A percentile compares a stretch with the other conserved stretches of the same genome.
Conservation (phyloP, 2,113 vertebrate genomes). For the Alethe castanea region DNA sequence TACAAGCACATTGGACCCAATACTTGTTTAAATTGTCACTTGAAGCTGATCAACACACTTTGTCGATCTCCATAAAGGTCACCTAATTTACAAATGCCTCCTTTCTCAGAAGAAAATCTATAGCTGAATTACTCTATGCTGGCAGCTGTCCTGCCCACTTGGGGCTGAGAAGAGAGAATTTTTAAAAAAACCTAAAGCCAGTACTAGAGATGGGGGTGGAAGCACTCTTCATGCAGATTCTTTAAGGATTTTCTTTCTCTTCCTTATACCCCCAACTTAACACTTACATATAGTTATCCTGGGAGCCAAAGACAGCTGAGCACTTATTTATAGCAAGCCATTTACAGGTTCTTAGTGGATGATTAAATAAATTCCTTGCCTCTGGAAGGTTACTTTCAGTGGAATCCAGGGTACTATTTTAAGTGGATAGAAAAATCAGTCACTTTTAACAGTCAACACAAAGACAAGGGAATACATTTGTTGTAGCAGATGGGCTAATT, state of each 20-base stretch:
- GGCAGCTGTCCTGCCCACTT: slow-evolving; percentile 47
- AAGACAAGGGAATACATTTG: slow-evolving; percentile 66
- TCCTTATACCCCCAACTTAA: background rate
- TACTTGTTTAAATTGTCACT: slow-evolving; percentile 39
- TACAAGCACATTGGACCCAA: slow-evolving; percentile 34
- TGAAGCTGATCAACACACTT: slow-evolving; percentile 70
- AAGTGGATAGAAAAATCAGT: slow-evolving; percentile 55
- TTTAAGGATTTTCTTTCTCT: background rate
- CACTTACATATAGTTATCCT: background rate
- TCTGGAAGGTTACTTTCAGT: slow-evolving; percentile 45
- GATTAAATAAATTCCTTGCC: slow-evolving; percentile 41
- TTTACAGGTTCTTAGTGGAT: slow-evolving; percentile 25
- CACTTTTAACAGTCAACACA: slow-evolving; percentile 62
- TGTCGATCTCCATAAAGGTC: slow-evolving; percentile 66
- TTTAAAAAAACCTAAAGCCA: background rate
- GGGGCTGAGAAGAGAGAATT: background rate
- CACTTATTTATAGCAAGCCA: slow-evolving; percentile 22
- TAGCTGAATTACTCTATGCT: slow-evolving; percentile 50
- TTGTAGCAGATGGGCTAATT: slow-evolving; percentile 87
- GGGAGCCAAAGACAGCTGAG: background rate
- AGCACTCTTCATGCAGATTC: background rate
- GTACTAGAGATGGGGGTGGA: background rate
- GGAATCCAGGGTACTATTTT: slow-evolving; percentile 63
- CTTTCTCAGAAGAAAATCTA: slow-evolving; percentile 51
- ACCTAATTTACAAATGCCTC: slow-evolving; percentile 59